phyloP scores from a whole-genome alignment of 2,888 invertebrate genomes.

The Nomada fabriciana region DNA sequence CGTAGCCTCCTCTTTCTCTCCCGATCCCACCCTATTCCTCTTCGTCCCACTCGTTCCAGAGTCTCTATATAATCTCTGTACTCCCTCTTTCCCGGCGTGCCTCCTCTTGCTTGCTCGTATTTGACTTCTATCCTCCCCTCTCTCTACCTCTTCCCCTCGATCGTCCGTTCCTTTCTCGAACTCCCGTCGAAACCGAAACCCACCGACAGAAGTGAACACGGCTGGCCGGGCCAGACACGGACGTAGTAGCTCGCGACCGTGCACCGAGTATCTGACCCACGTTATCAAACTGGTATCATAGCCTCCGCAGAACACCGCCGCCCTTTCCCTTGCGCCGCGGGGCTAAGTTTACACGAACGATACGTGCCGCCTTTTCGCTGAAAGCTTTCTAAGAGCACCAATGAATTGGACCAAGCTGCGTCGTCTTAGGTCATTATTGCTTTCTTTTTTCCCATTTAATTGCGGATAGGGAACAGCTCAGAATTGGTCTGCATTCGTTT shows the following conservation, averaged over 20 bases:
- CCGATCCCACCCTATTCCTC: not conserved
- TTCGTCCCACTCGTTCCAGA: not conserved
- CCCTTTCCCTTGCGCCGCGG: too few relatives aligned
- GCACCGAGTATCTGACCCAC: conserved; percentile 34
- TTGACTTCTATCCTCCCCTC: not conserved
- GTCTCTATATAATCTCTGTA: not conserved
- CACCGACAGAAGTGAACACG: conserved; percentile 8
- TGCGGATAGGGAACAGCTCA: not conserved
- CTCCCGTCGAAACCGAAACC: not conserved
- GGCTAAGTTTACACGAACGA: not conserved
- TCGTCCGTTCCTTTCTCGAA: not conserved
- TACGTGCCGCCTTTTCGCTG: not conserved
- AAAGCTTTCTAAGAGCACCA: not conserved
- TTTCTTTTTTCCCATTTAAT: not conserved
- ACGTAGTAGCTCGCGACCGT: conserved; percentile 36
- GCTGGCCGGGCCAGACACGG: conserved; percentile 38
- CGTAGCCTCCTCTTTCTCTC: not conserved
- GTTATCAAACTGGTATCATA: conserved; percentile 47
- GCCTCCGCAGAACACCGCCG: not conserved
- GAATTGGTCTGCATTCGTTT: not conserved
- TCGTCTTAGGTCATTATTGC: not conserved
- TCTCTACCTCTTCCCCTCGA: not conserved
- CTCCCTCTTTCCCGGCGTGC: not conserved
- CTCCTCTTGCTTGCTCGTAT: not conserved
- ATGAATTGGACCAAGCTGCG: not conserved